Percentiles rank a stretch among this genome's conserved stretches.
Evolutionary conservation across 1,140 invertebrate species (phyloP).

Genomic region (Carcinoscorpius rotundicauda): DNA sequence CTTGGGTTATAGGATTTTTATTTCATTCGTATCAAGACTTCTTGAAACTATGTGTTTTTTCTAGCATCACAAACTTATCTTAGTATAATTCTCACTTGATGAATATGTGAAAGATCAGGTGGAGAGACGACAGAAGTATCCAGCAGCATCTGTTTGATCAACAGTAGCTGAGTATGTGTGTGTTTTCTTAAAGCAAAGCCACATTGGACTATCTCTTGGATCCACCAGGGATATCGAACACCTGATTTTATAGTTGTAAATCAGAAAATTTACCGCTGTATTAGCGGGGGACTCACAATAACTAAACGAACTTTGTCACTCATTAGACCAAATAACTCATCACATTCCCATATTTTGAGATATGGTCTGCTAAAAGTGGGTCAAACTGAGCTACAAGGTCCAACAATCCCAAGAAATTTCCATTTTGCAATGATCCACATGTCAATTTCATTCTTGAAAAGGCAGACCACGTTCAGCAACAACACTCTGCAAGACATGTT

Average conservation of each 20-base stretch:
- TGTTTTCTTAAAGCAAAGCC: no score
- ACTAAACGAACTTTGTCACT: neutral
- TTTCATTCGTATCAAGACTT: no score
- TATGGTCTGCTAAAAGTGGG: constrained; percentile 21
- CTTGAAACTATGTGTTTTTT: no score
- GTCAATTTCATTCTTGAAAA: constrained; percentile 21
- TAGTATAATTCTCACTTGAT: constrained; percentile 8
- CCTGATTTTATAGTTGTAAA: no score
- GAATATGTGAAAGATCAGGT: constrained; percentile 6
- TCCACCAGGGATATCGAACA: no score
- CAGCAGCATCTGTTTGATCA: constrained; percentile 4
- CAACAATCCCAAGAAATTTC: constrained; percentile 21
- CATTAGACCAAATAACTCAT: constrained; percentile 11
- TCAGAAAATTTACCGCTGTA: no score
- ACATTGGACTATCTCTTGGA: no score
- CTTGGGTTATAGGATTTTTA: no score
- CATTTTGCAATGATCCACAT: constrained; percentile 22
- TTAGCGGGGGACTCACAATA: no score
- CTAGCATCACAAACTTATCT: no score
- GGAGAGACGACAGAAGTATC: constrained; percentile 10
- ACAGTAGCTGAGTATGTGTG: neutral
- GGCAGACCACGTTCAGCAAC: constrained; percentile 19
- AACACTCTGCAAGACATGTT: constrained; percentile 1
- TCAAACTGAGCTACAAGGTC: constrained; percentile 22
- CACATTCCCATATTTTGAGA: constrained; percentile 6